Conservation (phyloP, 1,140 invertebrate species). For the Aphelenchoides avenae region DNA sequence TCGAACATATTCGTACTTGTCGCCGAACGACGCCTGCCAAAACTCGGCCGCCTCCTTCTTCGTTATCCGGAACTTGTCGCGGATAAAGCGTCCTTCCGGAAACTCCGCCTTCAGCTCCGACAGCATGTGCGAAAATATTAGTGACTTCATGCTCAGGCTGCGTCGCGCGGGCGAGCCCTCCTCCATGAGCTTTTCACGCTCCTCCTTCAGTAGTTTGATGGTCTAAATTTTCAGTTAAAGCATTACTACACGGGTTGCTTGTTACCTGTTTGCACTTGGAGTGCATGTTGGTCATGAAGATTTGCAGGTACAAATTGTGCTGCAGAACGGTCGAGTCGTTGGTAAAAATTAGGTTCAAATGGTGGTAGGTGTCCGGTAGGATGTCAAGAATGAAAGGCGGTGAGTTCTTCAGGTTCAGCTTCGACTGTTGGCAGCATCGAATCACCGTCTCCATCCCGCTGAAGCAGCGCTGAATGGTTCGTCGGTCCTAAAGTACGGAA, state of each 20-base stretch:
- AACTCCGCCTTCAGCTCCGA: conserved; percentile 97
- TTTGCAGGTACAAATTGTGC: conserved; percentile 86
- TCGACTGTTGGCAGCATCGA: conserved; percentile 93
- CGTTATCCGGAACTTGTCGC: conserved; percentile 94
- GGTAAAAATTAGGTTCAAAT: conserved; percentile 87
- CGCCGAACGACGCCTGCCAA: conserved; percentile 90
- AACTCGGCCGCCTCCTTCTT: conserved; percentile 98
- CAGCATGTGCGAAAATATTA: conserved; percentile 99
- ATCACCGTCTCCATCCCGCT: conserved; percentile 62
- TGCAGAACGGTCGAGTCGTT: conserved; percentile 73
- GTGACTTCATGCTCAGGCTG: conserved; percentile 92
- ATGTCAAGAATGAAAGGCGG: conserved; percentile 99
- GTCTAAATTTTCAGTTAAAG: conserved; percentile 69
- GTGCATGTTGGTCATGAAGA: conserved; percentile 74
- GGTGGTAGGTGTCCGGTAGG: conserved; percentile 95
- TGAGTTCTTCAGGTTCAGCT: conserved; percentile 98
- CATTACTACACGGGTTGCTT: conserved; percentile 17
- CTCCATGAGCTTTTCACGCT: conserved; percentile 96
- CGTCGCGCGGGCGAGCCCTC: conserved; percentile 88
- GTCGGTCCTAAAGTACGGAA: conserved; percentile 49
- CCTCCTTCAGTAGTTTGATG: conserved; percentile 95
- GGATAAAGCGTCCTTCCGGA: conserved; percentile 85
- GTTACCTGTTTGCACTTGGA: conserved; percentile 62
- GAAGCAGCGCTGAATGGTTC: conserved; percentile 47
- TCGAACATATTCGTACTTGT: conserved; percentile 69